A percentile compares a stretch with the other conserved stretches of the same genome.
phyloP scores from a whole-genome alignment of 2,888 invertebrate genomes.

The Agonopterix alstromeriana region DNA sequence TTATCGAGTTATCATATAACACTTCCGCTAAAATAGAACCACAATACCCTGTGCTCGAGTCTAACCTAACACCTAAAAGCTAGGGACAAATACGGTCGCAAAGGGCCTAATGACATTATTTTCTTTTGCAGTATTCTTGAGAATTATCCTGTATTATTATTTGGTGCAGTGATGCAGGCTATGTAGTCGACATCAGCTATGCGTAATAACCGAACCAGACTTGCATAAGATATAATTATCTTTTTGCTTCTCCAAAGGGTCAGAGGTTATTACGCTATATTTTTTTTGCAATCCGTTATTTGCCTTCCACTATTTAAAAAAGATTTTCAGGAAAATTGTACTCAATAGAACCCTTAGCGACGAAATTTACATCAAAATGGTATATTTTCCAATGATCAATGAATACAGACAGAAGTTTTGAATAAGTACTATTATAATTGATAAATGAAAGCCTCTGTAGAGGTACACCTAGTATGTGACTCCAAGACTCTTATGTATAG shows the following conservation, averaged over 20 bases:
- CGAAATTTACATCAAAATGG: constrained; percentile 67
- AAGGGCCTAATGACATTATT: constrained; percentile 28
- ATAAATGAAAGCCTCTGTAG: constrained; percentile 59
- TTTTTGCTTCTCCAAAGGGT: too few species aligned
- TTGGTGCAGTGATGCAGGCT: too few species aligned
- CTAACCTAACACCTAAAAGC: constrained; percentile 70
- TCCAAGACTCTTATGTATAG: too few species aligned
- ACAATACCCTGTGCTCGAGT: constrained; percentile 74
- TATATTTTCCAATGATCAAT: constrained; percentile 44
- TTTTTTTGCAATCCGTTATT: too few species aligned
- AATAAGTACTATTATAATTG: constrained; percentile 71
- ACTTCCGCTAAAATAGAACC: constrained; percentile 72
- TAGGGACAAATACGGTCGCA: constrained; percentile 72
- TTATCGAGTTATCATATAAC: constrained; percentile 57
- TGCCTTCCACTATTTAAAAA: too few species aligned
- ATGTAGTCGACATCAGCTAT: too few species aligned
- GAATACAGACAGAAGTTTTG: constrained; percentile 65
- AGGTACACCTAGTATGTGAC: constrained; percentile 21
- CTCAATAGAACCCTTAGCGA: constrained; percentile 63
- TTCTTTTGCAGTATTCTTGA: too few species aligned
- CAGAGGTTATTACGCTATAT: too few species aligned
- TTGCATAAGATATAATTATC: too few species aligned
- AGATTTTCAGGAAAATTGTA: constrained; percentile 5
- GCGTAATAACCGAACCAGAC: too few species aligned
- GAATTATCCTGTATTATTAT: too few species aligned